Evolutionary conservation across 2,113 vertebrate species (phyloP), one percentile per base, ranked within the genome.

Genomic region (Camelus dromedarius): DNA sequence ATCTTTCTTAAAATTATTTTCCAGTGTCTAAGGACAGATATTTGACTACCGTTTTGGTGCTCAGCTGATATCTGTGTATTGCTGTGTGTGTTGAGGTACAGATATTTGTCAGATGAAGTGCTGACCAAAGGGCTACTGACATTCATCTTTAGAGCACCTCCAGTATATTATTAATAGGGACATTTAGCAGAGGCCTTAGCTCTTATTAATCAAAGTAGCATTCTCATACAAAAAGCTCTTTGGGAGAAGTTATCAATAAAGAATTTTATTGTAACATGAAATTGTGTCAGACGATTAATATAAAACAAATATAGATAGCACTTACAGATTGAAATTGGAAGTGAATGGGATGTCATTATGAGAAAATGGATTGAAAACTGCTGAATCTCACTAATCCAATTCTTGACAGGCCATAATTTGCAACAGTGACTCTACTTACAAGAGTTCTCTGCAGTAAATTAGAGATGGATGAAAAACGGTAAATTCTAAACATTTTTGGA

Each of bases 271-370:
- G 82, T 62, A 96, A 83, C 77, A 89, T 86, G 76, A 97, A 96
- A 81, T 93, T 89, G 89, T 96, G 82, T 91, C 89, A 94, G 62
- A 54, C 52, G 82, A 97, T 96, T 96, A 96, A 97, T 95, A 97
- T 96, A 95, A 97, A 96, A 93, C 73, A 97, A 96, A 97, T 96
- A 96, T n/a, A 96, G 82, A 93, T 92, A 97, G 89, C 32, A 92
- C 73, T 96, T 96, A 66, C 46, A 92, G 86, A 84, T 84, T 96
- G 92, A 96, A 97, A 95, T 95, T 96, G 35, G 90, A 97, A 96
- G 86, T 92, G n/a, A 66, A 97, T 97, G 35, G 28, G 81, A 89
- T 96, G 67, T 97, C 95, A 94, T 95, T 93, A 96, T 60, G 56
- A 96, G 95, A 96, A 98, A 98, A 97, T 79, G 82, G 58, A 93